phyloP scores from a whole-genome alignment of 1,140 invertebrate genomes.

The Lasioglossum albipes region DNA sequence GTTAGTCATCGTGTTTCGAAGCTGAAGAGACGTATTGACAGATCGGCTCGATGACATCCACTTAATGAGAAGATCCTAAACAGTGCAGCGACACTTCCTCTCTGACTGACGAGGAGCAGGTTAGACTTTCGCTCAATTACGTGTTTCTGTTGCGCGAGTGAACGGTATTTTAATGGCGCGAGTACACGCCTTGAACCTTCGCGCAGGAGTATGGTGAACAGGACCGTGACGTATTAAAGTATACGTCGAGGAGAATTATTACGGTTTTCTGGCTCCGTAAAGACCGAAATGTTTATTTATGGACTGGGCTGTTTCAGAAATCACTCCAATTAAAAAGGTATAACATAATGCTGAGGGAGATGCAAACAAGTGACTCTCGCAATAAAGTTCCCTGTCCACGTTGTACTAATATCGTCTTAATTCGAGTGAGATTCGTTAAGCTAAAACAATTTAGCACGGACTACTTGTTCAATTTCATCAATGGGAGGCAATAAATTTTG shows the following conservation, averaged over 20 bases:
- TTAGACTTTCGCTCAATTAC: conserved; percentile 61
- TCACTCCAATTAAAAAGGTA: too few relatives aligned
- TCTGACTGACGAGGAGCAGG: not conserved
- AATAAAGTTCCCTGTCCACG: too few relatives aligned
- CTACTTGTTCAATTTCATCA: too few relatives aligned
- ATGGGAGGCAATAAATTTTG: too few relatives aligned
- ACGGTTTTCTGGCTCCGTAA: not conserved
- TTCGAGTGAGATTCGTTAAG: too few relatives aligned
- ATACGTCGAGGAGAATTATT: not conserved
- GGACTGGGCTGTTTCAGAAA: too few relatives aligned
- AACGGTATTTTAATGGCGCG: conserved; percentile 44
- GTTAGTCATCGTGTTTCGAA: not conserved
- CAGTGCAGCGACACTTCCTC: conserved; percentile 33
- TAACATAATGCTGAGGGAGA: too few relatives aligned
- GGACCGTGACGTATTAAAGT: not conserved
- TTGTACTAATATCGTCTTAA: too few relatives aligned
- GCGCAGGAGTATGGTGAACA: not conserved
- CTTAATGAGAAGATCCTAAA: conserved; percentile 16
- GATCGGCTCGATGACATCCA: not conserved
- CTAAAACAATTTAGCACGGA: too few relatives aligned
- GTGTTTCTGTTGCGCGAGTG: conserved; percentile 50
- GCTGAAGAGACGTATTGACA: not conserved
- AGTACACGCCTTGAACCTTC: not conserved
- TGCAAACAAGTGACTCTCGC: too few relatives aligned
- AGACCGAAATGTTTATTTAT: too few relatives aligned